These are phyloP conservation scores for Saturnia japonica DNA, from an alignment of 2,888 invertebrate species.

Conservation along the genomic window DNA sequence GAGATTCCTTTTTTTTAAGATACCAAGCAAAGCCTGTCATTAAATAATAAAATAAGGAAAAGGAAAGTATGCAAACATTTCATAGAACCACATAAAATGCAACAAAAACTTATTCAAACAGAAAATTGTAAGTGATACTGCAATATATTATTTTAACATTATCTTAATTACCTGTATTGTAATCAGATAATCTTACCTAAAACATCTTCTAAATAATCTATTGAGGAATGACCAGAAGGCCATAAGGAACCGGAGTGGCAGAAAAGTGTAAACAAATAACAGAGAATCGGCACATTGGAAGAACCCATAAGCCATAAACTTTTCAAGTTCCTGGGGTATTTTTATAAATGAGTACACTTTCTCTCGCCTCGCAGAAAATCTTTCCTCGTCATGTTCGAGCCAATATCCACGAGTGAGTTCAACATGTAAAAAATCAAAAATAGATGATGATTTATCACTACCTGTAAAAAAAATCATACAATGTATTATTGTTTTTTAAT, in stretches of 20 bases:
- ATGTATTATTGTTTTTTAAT: not conserved
- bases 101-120: no score
- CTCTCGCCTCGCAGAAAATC: conserved; percentile 95
- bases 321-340: conserved; percentile 95
- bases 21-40: no score
- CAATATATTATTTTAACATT: no score
- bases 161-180: not conserved
- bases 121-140: no score
- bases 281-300: conserved; percentile 98
- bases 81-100: no score
- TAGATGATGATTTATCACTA: conserved; percentile 67
- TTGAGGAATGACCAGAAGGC: conserved; percentile 91
- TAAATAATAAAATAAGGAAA: no score
- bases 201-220: conserved; percentile 87
- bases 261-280: conserved; percentile 97
- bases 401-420: conserved; percentile 96
- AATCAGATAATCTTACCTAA: conserved; percentile 79
- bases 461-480: conserved; percentile 43
- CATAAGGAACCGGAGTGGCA: conserved; percentile 95
- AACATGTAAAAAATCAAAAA: conserved; percentile 88
- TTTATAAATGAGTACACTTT: conserved; percentile 98
- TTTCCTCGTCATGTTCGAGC: conserved; percentile 96
- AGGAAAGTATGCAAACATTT: no score
- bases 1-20: no score
- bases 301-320: conserved; percentile 96